Percentiles rank a stretch among this genome's conserved stretches.
phyloP scores from a whole-genome alignment of 2,797 vertebrate genomes.

The Bucorvus abyssinicus region DNA sequence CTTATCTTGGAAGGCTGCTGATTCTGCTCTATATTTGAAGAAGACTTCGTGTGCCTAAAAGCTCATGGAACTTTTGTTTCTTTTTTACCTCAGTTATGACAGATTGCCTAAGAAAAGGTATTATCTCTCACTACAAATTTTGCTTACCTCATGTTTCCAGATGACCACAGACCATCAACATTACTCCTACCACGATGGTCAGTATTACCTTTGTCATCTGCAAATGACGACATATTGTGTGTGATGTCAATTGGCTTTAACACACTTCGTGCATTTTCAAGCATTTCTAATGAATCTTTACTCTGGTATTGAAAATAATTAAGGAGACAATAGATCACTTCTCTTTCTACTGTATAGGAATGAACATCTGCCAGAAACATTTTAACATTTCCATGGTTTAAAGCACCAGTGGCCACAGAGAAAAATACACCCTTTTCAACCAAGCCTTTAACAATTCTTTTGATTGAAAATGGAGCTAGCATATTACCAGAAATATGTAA shows the following conservation, averaged over 20 bases:
- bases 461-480: conserved; percentile 34
- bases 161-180: not conserved
- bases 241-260: not conserved
- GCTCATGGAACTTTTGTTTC: rapidly evolving
- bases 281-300: conserved; percentile 33
- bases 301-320: conserved; percentile 31
- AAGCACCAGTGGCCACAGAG: conserved; percentile 35
- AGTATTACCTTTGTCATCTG: not conserved
- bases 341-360: not conserved
- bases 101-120: not conserved
- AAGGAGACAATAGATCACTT: conserved; percentile 25
- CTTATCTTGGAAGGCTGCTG: not conserved
- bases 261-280: not conserved
- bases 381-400: conserved; percentile 42
- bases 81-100: not conserved
- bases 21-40: not conserved
- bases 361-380: conserved; percentile 45
- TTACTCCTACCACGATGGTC: rapidly evolving
- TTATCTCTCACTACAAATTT: not conserved
- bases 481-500: conserved; percentile 23
- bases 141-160: not conserved
- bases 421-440: conserved; percentile 26
- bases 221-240: rapidly evolving
- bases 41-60: not conserved
- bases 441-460: conserved; percentile 30